Conservation (phyloP, 2,888 invertebrate genomes). For the Aspidiotus rigidus region DNA sequence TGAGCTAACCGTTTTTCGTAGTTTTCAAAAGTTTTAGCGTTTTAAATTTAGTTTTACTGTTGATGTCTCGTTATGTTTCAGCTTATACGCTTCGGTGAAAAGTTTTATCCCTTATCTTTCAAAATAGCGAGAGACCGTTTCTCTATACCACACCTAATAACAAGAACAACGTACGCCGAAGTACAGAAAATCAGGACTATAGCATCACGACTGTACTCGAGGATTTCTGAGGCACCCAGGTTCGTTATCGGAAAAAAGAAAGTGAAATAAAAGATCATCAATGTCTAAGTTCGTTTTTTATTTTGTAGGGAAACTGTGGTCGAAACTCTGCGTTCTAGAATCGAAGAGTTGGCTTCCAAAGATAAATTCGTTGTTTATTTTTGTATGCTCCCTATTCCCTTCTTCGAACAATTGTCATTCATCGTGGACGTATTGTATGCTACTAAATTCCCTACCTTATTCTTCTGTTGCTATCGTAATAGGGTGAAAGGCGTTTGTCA, state of each 20-base stretch:
- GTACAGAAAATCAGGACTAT: no score
- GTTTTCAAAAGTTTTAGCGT: no score
- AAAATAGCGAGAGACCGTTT: no score
- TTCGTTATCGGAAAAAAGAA: not conserved
- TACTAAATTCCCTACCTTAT: not conserved
- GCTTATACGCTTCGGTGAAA: no score
- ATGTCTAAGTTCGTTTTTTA: not conserved
- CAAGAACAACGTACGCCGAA: no score
- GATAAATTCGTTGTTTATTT: not conserved
- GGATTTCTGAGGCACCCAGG: no score
- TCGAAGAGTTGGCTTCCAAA: not conserved
- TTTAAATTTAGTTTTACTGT: no score
- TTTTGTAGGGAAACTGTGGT: not conserved
- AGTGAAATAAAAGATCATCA: not conserved
- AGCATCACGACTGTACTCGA: no score
- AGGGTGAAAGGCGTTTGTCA: not conserved
- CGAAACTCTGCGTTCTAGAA: not conserved
- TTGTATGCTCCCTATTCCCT: not conserved
- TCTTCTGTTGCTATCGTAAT: not conserved
- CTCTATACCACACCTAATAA: no score
- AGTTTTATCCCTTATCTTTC: no score
- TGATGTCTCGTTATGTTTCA: no score
- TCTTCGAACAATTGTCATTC: not conserved
- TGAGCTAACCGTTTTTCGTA: no score
- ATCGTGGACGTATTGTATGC: not conserved